Conservation (phyloP, 2,113 vertebrate species). For the Numenius arquata region DNA sequence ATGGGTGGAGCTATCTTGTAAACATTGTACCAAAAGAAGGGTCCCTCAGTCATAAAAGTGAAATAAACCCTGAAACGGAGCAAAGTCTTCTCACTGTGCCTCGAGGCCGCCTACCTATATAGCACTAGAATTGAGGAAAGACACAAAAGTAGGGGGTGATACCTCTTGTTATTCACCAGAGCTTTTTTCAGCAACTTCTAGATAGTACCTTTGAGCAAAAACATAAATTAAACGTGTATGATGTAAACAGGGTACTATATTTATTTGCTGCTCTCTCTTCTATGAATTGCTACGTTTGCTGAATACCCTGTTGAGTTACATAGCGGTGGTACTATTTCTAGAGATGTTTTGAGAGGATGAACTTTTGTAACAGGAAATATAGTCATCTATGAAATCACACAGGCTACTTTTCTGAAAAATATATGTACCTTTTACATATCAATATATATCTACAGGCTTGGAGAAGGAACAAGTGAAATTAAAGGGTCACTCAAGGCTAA, state of each 20-base stretch:
- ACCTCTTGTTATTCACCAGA: background rate
- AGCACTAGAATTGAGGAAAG: background rate
- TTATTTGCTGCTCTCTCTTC: background rate
- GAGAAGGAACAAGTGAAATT: background rate
- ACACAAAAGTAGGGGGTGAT: background rate
- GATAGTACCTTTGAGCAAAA: background rate
- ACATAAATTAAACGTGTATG: background rate
- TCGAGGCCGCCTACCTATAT: background rate
- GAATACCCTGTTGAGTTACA: background rate
- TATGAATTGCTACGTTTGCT: background rate
- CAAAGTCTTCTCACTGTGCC: background rate
- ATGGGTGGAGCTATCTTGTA: background rate
- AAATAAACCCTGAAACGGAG: background rate
- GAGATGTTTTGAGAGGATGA: background rate
- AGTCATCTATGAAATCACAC: background rate
- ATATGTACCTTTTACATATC: background rate
- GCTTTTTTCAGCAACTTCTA: background rate
- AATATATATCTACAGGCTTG: background rate
- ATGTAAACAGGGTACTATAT: background rate
- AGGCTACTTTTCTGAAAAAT: background rate
- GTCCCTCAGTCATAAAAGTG: background rate
- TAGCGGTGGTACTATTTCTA: background rate
- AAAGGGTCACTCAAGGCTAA: background rate
- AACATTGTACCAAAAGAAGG: background rate
- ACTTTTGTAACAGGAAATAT: background rate